These are phyloP conservation scores for Micromesistius poutassou DNA, from an alignment of 2,797 vertebrate species.

Conservation along the genomic window DNA sequence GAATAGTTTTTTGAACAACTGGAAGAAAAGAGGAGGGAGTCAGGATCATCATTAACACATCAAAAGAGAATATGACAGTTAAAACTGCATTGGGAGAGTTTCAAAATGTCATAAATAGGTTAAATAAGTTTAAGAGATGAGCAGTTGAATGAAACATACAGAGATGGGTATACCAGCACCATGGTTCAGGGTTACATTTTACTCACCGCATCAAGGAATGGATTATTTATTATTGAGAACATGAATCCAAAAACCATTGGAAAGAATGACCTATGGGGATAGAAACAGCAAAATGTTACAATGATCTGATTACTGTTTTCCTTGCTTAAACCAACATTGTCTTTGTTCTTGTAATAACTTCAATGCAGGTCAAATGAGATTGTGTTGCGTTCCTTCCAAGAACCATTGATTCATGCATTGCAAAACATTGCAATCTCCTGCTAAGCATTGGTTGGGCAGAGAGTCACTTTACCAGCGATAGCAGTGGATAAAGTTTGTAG, in stretches of 20 bases:
- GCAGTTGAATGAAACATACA: background rate
- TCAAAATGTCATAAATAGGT: background rate
- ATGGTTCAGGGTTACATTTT: background rate
- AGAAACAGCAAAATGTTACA: conserved; percentile 13
- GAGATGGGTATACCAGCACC: background rate
- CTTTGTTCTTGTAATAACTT: background rate
- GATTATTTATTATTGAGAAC: conserved; percentile 70
- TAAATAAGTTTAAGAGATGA: background rate
- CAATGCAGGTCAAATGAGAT: too few relatives aligned
- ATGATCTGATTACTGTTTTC: background rate
- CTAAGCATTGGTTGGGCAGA: background rate
- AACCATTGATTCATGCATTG: background rate
- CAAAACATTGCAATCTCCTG: background rate
- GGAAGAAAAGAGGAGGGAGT: conserved; percentile 17
- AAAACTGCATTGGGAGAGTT: background rate
- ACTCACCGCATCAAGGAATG: conserved; percentile 77
- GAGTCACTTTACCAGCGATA: background rate
- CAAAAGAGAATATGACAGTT: background rate
- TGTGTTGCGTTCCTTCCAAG: background rate
- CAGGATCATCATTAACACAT: background rate
- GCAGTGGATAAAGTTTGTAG: too few relatives aligned
- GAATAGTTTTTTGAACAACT: conserved; percentile 75
- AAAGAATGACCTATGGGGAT: conserved; percentile 78
- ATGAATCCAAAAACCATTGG: conserved; percentile 80
- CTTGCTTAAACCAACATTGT: too few relatives aligned